A percentile compares a stretch with the other conserved stretches of the same genome.
These are phyloP conservation scores for Leucophora obtusa DNA, from an alignment of 2,888 invertebrate species.

Conservation along the genomic window DNA sequence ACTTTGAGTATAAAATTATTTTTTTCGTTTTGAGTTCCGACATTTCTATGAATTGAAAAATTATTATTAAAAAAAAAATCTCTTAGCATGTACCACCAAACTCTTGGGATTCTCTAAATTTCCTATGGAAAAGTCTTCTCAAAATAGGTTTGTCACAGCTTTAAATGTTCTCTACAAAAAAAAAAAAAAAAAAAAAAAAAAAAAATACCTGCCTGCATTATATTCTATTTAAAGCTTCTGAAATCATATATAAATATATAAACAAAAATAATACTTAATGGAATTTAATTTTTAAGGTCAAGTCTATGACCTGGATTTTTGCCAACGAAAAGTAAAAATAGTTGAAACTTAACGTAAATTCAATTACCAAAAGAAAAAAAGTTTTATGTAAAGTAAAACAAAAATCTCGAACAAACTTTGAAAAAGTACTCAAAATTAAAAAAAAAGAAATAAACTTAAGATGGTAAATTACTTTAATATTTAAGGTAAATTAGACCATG, in stretches of 20 bases:
- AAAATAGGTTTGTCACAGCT: no score
- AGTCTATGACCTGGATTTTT: constrained; percentile 62
- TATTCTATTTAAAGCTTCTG: no score
- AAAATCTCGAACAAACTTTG: not conserved
- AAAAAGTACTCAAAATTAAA: not conserved
- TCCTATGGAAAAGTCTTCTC: no score
- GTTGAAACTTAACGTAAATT: constrained; percentile 19
- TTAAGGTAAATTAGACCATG: constrained; percentile 45
- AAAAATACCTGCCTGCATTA: no score
- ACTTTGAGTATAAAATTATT: no score
- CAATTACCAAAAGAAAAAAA: not conserved
- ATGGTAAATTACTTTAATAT: constrained; percentile 32
- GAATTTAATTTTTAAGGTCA: constrained; percentile 50
- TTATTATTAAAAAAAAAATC: no score
- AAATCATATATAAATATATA: not conserved
- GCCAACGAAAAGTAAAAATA: constrained; percentile 38
- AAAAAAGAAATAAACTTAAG: not conserved
- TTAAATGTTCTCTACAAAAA: no score
- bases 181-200: no score
- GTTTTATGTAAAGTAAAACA: not conserved
- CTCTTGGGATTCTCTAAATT: no score
- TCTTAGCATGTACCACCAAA: no score
- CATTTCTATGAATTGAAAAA: no score
- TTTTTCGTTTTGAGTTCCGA: no score
- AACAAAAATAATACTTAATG: not conserved